Evolutionary conservation across 2,113 vertebrate genomes (phyloP).

Genomic region (Morone saxatilis): DNA sequence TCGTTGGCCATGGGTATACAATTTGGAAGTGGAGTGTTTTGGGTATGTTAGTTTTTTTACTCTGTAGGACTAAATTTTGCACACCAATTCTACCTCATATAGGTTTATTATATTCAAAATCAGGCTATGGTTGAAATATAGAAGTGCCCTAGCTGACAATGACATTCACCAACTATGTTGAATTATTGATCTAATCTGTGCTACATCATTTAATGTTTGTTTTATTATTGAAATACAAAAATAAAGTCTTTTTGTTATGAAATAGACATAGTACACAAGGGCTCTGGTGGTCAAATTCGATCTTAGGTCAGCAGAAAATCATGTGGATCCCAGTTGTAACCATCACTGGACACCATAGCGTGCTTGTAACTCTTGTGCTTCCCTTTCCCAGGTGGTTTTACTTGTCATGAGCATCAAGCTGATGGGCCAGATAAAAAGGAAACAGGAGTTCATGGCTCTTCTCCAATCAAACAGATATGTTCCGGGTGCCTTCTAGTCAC

Average conservation of each 20-base stretch:
- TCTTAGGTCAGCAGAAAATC: not conserved
- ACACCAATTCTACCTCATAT: not conserved
- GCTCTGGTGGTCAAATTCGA: not conserved
- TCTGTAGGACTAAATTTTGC: not conserved
- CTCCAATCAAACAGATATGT: slow-evolving; percentile 80
- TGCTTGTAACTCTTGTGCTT: slow-evolving; percentile 9
- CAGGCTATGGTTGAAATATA: not conserved
- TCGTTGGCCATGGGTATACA: slow-evolving; percentile 75
- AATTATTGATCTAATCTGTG: not conserved
- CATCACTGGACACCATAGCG: not conserved
- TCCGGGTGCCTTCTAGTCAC: slow-evolving; percentile 77
- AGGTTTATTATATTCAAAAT: not conserved
- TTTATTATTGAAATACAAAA: not conserved
- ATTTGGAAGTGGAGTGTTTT: slow-evolving; percentile 79
- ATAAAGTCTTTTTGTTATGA: not conserved
- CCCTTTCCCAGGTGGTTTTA: slow-evolving; percentile 64
- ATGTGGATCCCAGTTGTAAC: not conserved
- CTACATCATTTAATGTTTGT: not conserved
- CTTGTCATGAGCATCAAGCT: slow-evolving; percentile 79
- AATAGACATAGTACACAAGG: not conserved
- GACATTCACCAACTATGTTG: not conserved
- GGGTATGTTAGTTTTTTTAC: slow-evolving; percentile 58
- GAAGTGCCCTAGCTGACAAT: no score
- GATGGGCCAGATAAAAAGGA: slow-evolving; percentile 78
- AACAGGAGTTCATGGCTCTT: slow-evolving; percentile 79